phyloP scores from a whole-genome alignment of 2,888 invertebrate genomes.

The Smittia aterrima region DNA sequence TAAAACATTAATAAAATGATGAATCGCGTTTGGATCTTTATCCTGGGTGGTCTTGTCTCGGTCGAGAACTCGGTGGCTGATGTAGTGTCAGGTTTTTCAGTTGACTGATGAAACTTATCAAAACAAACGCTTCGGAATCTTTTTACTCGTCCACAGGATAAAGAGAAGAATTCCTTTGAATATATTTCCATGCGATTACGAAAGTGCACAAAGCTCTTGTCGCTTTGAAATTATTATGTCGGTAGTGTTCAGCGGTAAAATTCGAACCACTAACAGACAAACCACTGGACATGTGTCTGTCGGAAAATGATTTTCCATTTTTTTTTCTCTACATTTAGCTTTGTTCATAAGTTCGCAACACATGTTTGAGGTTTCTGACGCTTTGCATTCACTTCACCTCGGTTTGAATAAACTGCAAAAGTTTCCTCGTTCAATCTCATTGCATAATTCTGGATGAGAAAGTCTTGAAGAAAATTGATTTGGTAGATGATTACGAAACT shows the following conservation, averaged over 20 bases:
- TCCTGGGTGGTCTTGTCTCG: background rate
- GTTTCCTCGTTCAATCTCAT: background rate
- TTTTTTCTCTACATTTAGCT: background rate
- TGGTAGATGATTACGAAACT: background rate
- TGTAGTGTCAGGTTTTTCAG: background rate
- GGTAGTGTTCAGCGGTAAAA: background rate
- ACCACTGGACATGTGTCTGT: slow-evolving; percentile 7
- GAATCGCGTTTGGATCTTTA: background rate
- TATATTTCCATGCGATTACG: slow-evolving; percentile 2
- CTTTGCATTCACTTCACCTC: slow-evolving; percentile 22
- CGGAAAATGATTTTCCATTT: background rate
- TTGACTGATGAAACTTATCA: background rate
- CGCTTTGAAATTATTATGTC: slow-evolving; percentile 3
- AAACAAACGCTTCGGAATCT: too few relatives aligned
- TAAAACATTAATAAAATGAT: background rate
- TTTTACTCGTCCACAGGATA: too few relatives aligned
- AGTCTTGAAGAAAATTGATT: background rate
- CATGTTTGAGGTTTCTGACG: slow-evolving; percentile 8
- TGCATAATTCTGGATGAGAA: background rate
- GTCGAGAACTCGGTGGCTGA: background rate
- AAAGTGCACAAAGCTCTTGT: background rate
- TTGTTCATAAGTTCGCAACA: slow-evolving; percentile 1
- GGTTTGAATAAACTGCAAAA: background rate
- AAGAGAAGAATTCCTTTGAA: background rate
- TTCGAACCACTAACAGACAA: background rate